These are phyloP conservation scores for Brienomyrus brachyistius DNA, from an alignment of 2,113 vertebrate genomes.

Conservation along the genomic window DNA sequence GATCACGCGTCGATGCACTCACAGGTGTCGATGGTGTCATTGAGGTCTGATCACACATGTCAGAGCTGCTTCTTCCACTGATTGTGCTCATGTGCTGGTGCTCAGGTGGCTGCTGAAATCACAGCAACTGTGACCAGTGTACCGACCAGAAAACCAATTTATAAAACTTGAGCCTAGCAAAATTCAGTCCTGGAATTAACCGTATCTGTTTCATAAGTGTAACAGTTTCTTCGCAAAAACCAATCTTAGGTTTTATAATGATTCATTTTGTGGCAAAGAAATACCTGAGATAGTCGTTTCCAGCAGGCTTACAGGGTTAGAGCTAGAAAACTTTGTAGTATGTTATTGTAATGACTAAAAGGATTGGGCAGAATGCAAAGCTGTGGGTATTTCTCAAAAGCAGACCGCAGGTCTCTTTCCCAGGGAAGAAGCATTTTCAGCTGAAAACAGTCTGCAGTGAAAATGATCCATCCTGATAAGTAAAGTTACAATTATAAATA, in stretches of 20 bases:
- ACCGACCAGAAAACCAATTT: background rate
- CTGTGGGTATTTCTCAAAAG: too few species aligned
- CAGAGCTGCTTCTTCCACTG: background rate
- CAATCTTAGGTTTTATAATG: slow-evolving; percentile 18
- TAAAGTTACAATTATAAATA: background rate
- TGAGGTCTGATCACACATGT: background rate
- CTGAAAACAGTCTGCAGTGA: background rate
- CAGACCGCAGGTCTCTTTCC: too few species aligned
- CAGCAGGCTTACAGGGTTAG: background rate
- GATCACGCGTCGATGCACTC: background rate
- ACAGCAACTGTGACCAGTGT: background rate
- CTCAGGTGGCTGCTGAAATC: background rate
- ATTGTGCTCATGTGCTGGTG: background rate
- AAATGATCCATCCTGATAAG: background rate
- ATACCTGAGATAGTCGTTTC: background rate
- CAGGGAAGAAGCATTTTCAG: too few species aligned
- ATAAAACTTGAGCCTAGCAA: slow-evolving; percentile 11
- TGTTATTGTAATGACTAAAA: slow-evolving; percentile 11
- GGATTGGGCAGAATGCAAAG: background rate
- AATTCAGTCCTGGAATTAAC: slow-evolving; percentile 6
- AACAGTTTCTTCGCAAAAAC: background rate
- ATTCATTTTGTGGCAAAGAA: slow-evolving; percentile 9
- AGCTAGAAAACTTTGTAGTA: slow-evolving; percentile 11
- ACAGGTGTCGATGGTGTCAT: background rate
- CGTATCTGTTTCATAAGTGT: slow-evolving; percentile 7